Base-by-base conservation (phyloP, 2,888 invertebrate genomes). In the Rhingia campestris region DNA sequence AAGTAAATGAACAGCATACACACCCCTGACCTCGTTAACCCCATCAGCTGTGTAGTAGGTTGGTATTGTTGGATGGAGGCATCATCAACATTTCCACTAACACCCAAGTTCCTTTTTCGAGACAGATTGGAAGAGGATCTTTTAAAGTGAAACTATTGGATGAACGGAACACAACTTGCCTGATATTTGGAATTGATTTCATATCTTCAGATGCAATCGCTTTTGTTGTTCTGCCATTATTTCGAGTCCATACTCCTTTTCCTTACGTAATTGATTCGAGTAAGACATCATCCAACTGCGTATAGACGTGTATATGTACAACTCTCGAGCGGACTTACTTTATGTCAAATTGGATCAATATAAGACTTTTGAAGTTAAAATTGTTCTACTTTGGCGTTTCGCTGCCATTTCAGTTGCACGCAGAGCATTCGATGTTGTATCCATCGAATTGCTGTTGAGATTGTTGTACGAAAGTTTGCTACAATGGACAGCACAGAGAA, bases 321-420 rank as follows among this genome's bases (percentile, higher is more conserved):
- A 7, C 30, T 59, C 53, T 66, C 37, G 43, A 37, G 3, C 22
- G 66, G 76, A 70, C 70, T 58, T 51, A 72, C 47, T 72, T 82
- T 64, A 61, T 73, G 67, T 74, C 73, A 82, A 77, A 82, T 77
- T 72, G 67, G 73, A 82, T 82, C 82, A 77, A 82, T 67, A 69
- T 51, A 61, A 73, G 72, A 82, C 45, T 73, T 82, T 77, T 58
- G 39, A 67, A 82, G 76, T 67, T 72, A 73, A 82, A 82, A 58
- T 72, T 72, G 63, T 58, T 77, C 67, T 73, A 35, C 49, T 49
- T 56, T 10, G 32, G 5, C 43, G 45, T 12, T 53, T 51, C 5
- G 9, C 22, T 0, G 47, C 33, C 51, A 53, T n/a, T 39, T n/a
- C 14, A 32, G 43, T 41, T 51, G 59, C 7, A 32, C 58, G n/a